phyloP scores from a whole-genome alignment of 2,797 vertebrate species.

The Orestias chungarensis region DNA sequence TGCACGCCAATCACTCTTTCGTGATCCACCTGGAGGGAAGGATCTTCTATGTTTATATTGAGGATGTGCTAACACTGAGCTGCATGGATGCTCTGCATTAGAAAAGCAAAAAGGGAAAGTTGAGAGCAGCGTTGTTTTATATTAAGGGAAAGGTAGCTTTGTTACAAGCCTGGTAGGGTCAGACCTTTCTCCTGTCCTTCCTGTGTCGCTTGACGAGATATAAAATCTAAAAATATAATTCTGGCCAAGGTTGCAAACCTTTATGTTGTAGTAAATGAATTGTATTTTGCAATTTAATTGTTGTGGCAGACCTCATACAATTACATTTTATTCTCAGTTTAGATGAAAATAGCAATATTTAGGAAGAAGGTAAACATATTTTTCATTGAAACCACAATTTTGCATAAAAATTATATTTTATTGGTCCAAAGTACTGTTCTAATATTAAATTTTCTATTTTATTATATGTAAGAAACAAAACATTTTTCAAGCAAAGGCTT shows the following conservation, averaged over 20 bases:
- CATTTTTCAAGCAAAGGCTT: no score
- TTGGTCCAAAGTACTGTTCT: no score
- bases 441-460: no score
- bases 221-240: background rate
- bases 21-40: constrained; percentile 31
- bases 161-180: constrained; percentile 32
- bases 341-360: background rate
- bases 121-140: constrained; percentile 22
- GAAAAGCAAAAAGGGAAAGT: constrained; percentile 38
- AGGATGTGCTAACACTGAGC: constrained; percentile 27
- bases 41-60: constrained; percentile 71
- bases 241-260: background rate
- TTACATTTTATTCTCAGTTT: background rate
- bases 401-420: no score
- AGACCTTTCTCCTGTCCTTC: constrained; percentile 23
- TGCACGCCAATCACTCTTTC: constrained; percentile 14
- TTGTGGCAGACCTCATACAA: background rate
- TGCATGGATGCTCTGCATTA: constrained; percentile 29
- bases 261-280: background rate
- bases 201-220: constrained; percentile 28
- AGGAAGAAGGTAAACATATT: no score
- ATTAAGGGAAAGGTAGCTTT: constrained; percentile 32
- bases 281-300: background rate
- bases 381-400: no score
- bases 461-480: no score